phyloP scores from a whole-genome alignment of 2,113 vertebrate species.

The Macrotus californicus region DNA sequence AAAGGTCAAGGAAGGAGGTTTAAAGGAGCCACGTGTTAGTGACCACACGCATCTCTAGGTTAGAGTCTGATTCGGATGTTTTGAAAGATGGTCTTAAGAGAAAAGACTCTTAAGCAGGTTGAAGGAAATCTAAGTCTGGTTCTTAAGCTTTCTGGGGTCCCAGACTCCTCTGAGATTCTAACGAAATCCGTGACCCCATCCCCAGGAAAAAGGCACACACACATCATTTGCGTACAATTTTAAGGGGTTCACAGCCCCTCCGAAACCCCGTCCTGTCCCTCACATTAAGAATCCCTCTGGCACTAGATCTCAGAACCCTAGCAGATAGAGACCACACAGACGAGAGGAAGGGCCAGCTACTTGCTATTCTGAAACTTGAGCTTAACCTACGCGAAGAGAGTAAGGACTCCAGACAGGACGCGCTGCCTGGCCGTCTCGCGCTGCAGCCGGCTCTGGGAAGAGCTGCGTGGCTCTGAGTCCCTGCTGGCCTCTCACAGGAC shows the following conservation, averaged over 20 bases:
- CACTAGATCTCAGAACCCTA: neutral
- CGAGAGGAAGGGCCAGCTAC: neutral
- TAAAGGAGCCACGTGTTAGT: neutral
- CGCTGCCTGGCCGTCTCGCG: fast-evolving
- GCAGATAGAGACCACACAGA: neutral
- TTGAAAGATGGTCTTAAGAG: neutral
- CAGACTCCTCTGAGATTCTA: neutral
- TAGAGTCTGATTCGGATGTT: neutral
- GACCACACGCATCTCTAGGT: neutral
- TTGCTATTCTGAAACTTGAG: neutral
- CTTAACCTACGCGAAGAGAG: neutral
- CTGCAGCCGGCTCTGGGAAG: fast-evolving
- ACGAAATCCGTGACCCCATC: neutral
- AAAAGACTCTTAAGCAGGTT: neutral
- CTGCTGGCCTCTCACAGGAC: neutral
- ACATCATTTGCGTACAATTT: neutral
- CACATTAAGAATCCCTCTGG: neutral
- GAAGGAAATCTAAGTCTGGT: neutral
- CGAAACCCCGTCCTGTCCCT: neutral
- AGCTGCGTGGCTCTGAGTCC: neutral
- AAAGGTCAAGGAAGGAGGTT: neutral
- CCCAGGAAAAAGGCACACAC: neutral
- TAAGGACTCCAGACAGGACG: neutral
- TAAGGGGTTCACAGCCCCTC: neutral
- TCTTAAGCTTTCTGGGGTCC: neutral